These are phyloP conservation scores for Illadopsis cleaveri DNA, from an alignment of 2,113 vertebrate genomes.

Conservation along the genomic window DNA sequence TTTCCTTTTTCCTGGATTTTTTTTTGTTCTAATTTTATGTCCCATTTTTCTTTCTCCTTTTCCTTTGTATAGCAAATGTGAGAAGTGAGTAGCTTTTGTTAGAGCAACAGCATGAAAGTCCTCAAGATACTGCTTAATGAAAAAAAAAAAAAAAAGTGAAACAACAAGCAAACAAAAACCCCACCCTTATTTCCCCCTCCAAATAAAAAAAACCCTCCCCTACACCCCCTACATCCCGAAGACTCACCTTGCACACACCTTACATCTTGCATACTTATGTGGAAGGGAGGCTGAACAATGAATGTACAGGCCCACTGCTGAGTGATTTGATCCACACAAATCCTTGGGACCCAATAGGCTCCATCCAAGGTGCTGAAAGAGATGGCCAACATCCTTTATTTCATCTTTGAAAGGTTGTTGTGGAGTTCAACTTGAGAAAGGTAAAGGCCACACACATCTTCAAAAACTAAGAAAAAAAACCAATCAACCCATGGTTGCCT, in stretches of 20 bases:
- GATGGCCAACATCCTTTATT: neutral
- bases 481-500: neutral
- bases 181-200: rapidly evolving
- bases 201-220: neutral
- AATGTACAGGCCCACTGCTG: rapidly evolving
- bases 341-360: neutral
- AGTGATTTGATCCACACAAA: neutral
- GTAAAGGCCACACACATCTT: neutral
- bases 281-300: neutral
- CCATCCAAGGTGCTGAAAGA: neutral
- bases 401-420: neutral
- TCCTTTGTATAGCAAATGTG: neutral
- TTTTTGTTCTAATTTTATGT: neutral
- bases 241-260: neutral
- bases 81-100: neutral
- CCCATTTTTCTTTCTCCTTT: neutral
- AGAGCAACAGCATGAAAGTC: neutral
- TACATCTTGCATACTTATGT: neutral
- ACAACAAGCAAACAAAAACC: neutral
- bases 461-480: too few relatives aligned
- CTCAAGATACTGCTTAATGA: neutral
- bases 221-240: rapidly evolving
- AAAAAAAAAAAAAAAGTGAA: neutral
- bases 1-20: neutral
- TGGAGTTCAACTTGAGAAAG: neutral